Conservation (phyloP, 2,113 vertebrate genomes). For the Regulus satrapa region DNA sequence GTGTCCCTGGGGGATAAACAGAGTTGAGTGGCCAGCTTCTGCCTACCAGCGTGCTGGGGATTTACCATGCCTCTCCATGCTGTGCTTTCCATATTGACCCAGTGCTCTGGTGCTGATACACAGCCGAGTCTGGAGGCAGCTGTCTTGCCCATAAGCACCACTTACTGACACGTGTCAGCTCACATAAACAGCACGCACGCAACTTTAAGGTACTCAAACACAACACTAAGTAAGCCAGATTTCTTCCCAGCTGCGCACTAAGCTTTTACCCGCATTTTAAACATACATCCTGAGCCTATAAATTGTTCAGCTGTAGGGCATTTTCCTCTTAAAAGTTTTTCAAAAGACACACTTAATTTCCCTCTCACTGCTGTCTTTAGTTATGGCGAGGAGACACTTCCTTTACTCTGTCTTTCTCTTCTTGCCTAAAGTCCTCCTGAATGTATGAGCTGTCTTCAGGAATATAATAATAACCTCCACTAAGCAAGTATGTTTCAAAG, state of each 20-base stretch:
- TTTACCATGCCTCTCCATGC: neutral
- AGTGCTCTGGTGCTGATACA: neutral
- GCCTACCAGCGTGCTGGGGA: neutral
- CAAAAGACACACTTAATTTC: neutral
- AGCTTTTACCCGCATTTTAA: neutral
- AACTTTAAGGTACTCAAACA: neutral
- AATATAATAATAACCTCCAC: neutral
- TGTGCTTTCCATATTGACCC: neutral
- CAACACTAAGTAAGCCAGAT: neutral
- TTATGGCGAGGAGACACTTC: neutral
- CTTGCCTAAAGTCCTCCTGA: neutral
- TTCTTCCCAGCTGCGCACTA: neutral
- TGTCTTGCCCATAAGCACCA: neutral
- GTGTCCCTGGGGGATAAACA: constrained; percentile 15
- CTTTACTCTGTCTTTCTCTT: neutral
- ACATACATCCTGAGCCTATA: neutral
- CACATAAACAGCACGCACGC: neutral
- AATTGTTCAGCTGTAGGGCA: neutral
- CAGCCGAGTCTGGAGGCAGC: neutral
- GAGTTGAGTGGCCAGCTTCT: constrained; percentile 18
- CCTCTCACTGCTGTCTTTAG: neutral
- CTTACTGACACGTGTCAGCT: neutral
- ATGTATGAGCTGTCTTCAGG: neutral
- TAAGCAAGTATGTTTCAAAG: neutral
- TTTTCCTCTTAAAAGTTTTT: neutral